Conservation (phyloP, 2,888 invertebrate species). For the Mesorhabditis spiculigera region DNA sequence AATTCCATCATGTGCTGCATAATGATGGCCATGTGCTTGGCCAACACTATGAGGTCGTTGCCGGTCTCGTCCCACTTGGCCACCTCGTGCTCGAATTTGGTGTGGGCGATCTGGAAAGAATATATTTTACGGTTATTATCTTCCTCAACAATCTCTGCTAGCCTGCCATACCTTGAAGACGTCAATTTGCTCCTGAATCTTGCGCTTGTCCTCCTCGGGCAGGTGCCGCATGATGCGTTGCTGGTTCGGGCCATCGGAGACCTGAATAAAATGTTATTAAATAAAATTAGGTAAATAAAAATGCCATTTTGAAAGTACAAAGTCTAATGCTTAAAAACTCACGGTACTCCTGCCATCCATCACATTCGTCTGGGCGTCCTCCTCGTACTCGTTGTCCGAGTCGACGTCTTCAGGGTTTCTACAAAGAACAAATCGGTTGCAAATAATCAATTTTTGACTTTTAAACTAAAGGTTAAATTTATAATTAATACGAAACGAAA, state of each 20-base stretch:
- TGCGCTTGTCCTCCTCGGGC: constrained; percentile 94
- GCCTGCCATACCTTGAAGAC: constrained; percentile 47
- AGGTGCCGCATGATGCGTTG: constrained; percentile 67
- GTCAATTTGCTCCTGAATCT: constrained; percentile 69
- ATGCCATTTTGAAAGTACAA: background rate
- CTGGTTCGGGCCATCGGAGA: constrained; percentile 59
- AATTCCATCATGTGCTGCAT: constrained; percentile 99
- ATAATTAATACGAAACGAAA: too few species aligned
- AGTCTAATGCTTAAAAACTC: background rate
- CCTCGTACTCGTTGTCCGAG: constrained; percentile 58
- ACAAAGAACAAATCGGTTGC: background rate
- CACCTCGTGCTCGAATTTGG: constrained; percentile 94
- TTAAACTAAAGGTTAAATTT: background rate
- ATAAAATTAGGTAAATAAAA: background rate
- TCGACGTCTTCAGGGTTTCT: constrained; percentile 61
- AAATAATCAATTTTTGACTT: background rate
- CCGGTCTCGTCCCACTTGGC: constrained; percentile 87
- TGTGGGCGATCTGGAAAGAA: constrained; percentile 90
- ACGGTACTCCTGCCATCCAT: constrained; percentile 10
- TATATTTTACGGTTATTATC: too few species aligned
- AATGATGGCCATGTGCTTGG: constrained; percentile 99
- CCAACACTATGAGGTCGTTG: constrained; percentile 83
- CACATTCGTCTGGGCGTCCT: constrained; percentile 30
- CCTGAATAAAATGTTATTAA: constrained; percentile 34
- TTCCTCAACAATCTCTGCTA: background rate